Evolutionary conservation across 2,888 invertebrate genomes (phyloP).

Genomic region (Platycheirus albimanus): DNA sequence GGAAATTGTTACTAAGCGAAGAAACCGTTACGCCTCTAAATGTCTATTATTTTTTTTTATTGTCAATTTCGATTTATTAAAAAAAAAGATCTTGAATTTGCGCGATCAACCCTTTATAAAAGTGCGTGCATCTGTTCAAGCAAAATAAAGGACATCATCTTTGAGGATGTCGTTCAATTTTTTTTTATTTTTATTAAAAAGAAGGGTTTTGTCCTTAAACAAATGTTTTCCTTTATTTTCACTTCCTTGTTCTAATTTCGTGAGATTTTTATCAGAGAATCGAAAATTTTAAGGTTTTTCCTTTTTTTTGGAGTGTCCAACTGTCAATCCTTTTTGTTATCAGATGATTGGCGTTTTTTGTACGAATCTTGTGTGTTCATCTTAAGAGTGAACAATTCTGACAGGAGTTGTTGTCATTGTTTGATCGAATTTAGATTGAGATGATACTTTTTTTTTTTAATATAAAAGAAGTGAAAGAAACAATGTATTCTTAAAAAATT

Average conservation of each 20-base stretch:
- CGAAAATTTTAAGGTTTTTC: not conserved
- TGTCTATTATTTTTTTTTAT: constrained; percentile 12
- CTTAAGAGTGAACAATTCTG: not conserved
- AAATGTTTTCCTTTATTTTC: not conserved
- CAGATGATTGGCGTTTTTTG: not conserved
- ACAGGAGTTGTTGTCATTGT: not conserved
- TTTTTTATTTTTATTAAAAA: constrained; percentile 2
- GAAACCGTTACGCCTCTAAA: constrained; percentile 23
- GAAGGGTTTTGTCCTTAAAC: constrained; percentile 22
- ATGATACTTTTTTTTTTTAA: not conserved
- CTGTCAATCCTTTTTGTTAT: constrained; percentile 28
- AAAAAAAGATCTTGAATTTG: constrained; percentile 13
- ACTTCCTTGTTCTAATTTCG: constrained; percentile 8
- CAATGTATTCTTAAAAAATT: too few species aligned
- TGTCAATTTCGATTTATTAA: constrained; percentile 19
- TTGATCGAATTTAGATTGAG: not conserved
- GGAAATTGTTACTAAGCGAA: constrained; percentile 17
- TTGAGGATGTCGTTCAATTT: not conserved
- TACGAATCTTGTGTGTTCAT: constrained; percentile 5
- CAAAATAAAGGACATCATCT: constrained; percentile 9
- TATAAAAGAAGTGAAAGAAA: too few species aligned
- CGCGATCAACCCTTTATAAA: constrained; percentile 22
- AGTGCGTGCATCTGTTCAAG: constrained; percentile 17
- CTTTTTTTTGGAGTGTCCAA: not conserved
- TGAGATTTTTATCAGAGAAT: constrained; percentile 13